Evolutionary conservation across 2,797 vertebrate genomes (phyloP).

Genomic region (Martes flavigula): DNA sequence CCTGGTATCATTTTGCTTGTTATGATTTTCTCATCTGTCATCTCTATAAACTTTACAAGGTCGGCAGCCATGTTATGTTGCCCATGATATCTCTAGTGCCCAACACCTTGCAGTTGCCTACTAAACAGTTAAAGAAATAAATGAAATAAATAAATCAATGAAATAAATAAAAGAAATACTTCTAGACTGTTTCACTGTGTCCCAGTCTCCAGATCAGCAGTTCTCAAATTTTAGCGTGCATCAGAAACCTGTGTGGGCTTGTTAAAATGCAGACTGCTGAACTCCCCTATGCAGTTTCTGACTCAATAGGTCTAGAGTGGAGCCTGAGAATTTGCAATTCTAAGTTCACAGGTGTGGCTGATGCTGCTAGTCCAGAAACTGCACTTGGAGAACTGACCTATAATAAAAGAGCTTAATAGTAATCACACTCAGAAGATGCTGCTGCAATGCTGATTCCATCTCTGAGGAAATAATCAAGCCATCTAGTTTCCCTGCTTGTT

Average conservation of each 20-base stretch:
- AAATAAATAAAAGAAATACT: not conserved
- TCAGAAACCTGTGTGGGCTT: not conserved
- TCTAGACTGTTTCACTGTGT: not conserved
- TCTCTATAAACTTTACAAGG: not conserved
- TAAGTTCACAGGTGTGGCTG: not conserved
- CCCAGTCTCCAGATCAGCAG: not conserved
- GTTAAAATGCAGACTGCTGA: not conserved
- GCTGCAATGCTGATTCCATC: not conserved
- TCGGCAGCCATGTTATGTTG: not conserved
- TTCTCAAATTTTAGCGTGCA: not conserved
- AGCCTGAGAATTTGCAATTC: not conserved
- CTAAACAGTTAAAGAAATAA: conserved; percentile 25
- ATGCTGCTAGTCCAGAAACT: not conserved
- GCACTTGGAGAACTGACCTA: not conserved
- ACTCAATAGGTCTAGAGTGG: not conserved
- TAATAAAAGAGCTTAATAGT: not conserved
- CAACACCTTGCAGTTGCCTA: not conserved
- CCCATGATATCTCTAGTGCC: not conserved
- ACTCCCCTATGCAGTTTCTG: not conserved
- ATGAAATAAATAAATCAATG: no score
- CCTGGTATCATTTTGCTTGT: not conserved
- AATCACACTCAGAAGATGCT: not conserved
- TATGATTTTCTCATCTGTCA: not conserved
- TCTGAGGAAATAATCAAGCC: not conserved
- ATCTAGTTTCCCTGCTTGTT: not conserved